Percentiles rank a stretch among this genome's conserved stretches.
phyloP scores from a whole-genome alignment of 2,113 vertebrate species.

The Lasiurus cinereus region DNA sequence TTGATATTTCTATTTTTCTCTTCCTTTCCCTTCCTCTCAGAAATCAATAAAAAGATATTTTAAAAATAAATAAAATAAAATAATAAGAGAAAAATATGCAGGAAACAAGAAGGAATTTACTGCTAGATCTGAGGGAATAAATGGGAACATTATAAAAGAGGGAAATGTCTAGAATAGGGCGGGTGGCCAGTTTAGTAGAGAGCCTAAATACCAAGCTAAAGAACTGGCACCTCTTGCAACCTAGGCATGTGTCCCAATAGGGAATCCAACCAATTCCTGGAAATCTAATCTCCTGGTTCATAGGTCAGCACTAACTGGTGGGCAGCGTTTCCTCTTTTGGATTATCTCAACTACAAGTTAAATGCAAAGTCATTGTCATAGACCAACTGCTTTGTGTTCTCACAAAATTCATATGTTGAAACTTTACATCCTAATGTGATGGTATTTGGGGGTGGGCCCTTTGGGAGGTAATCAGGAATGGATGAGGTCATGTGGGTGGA shows the following conservation, averaged over 20 bases:
- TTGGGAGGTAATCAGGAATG: not conserved
- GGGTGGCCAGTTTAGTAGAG: not conserved
- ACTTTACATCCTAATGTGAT: not conserved
- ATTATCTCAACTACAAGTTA: not conserved
- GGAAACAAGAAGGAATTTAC: not conserved
- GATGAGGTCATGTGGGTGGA: not conserved
- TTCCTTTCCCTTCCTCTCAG: no score
- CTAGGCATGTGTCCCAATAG: no score
- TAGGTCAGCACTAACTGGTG: no score
- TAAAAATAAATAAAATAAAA: not conserved
- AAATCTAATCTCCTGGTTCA: no score
- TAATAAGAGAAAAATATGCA: not conserved
- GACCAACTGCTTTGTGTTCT: not conserved
- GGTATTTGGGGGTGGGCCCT: not conserved
- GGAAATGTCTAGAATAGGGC: not conserved
- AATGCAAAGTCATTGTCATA: not conserved
- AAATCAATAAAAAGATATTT: no score
- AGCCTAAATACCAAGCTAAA: not conserved
- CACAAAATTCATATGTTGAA: not conserved
- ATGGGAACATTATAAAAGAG: not conserved
- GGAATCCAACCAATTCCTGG: no score
- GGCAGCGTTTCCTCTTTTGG: not conserved
- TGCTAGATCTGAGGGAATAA: not conserved
- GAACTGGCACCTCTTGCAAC: not conserved
- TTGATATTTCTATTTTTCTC: no score